Percentiles rank a stretch among this genome's conserved stretches.
Evolutionary conservation across 2,888 invertebrate species (phyloP).

Genomic region (Trachelus stipa): DNA sequence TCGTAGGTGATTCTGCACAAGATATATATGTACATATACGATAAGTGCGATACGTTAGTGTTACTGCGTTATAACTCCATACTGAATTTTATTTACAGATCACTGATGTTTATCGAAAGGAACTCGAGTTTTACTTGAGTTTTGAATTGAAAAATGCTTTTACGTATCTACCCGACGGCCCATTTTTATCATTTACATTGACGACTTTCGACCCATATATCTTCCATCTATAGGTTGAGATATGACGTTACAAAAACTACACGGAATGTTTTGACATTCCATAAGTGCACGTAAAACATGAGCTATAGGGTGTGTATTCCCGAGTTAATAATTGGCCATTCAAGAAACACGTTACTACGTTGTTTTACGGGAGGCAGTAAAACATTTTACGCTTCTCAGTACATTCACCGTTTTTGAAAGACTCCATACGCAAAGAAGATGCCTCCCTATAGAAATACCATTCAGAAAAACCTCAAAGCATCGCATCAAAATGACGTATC

Average conservation of each 20-base stretch:
- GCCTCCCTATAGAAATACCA: neutral
- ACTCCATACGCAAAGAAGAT: neutral
- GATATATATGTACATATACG: neutral
- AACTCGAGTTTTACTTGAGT: neutral
- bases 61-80: neutral
- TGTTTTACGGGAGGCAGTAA: neutral
- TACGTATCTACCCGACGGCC: conserved; percentile 11
- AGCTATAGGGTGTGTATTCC: neutral
- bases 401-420: neutral
- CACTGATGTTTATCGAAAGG: neutral
- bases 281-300: neutral
- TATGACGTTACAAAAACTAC: neutral
- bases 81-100: neutral
- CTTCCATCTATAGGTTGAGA: neutral
- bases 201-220: neutral
- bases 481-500: neutral
- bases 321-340: neutral
- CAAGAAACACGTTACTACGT: neutral
- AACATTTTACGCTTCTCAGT: neutral
- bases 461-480: neutral
- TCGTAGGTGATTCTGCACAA: neutral
- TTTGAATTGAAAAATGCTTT: neutral
- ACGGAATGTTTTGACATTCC: neutral
- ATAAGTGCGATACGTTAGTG: neutral
- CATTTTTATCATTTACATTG: conserved; percentile 14